Base-by-base conservation (phyloP, 2,113 vertebrate genomes). In the Microcebus lehilahytsara region DNA sequence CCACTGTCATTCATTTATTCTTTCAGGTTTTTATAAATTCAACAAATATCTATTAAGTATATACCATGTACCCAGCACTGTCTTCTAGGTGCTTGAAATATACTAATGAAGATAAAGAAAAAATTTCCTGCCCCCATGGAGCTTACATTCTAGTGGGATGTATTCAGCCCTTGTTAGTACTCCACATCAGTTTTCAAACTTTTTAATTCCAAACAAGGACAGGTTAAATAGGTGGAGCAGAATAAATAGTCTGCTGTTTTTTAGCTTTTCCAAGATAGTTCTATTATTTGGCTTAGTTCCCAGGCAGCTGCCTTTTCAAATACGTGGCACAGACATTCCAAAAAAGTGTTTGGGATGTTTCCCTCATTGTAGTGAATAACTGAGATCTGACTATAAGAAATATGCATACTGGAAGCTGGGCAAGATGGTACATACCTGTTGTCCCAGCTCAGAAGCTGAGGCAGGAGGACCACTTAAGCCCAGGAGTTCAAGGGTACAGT, bases 21-120 rank as follows among this genome's bases (percentile, higher is more conserved):
- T 75, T 94, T 80, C 32, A 34, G 37, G 74, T 60, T 83, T 75
- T 42, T 51, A 75, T 91, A 67, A 66, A 56, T 40, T 34, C 22
- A 90, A 85, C 9, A n/a, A 74, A 27, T 80, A 78, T 75, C 79
- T 91, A 86, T 87, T 87, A 94, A 88, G 40, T 42, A 83, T 42
- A 77, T 91, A 22, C 42, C 74, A 34, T 30, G 4, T n/a, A 75
- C 34, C 42, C n/a, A 13, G 11, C 25, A 91, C 46, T 91, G 17
- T 74, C n/a, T 56, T 91, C 56, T 80, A 67, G 67, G 60, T 86
- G 5, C 22, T 91, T 67, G 34, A 20, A 87, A 49, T 75, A 69
- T 34, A 86, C 20, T 67, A 87, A 56, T 74, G 49, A 87, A 75
- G 17, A 56, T 64, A 49, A n/a, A n/a, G 32, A 90, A 80, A 93